Evolutionary conservation across 1,140 invertebrate species (phyloP).

Genomic region (Probaryconus sp.): DNA sequence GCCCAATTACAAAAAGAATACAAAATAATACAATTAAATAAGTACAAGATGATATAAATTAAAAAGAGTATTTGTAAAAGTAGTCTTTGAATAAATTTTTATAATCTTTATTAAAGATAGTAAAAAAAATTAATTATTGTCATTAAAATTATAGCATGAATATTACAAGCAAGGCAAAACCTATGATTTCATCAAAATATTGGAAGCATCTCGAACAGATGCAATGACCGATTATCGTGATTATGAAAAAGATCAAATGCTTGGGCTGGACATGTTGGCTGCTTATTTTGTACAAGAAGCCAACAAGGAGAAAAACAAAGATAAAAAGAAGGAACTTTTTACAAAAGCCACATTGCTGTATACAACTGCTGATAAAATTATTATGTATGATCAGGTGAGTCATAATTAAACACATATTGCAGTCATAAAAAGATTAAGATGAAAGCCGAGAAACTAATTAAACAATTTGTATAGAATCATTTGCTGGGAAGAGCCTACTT

Average conservation of each 20-base stretch:
- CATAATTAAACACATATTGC: background rate
- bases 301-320: conserved; percentile 96
- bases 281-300: conserved; percentile 99
- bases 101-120: no score
- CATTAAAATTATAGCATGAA: conserved; percentile 86
- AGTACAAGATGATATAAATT: no score
- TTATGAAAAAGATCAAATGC: conserved; percentile 98
- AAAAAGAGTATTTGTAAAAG: no score
- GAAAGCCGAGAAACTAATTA: no score
- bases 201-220: conserved; percentile 92
- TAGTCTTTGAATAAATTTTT: no score
- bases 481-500: conserved; percentile 98
- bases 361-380: conserved; percentile 99
- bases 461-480: conserved; percentile 86
- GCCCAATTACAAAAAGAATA: no score
- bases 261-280: conserved; percentile 95
- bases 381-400: conserved; percentile 98
- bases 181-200: conserved; percentile 94
- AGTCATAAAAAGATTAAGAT: background rate
- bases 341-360: conserved; percentile 98
- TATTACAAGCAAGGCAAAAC: conserved; percentile 97
- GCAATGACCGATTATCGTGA: conserved; percentile 94
- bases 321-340: conserved; percentile 96
- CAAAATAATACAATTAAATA: no score
- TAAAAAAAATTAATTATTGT: conserved; percentile 16